These are phyloP conservation scores for Acrossocheilus fasciatus DNA, from an alignment of 2,797 vertebrate species.

Conservation along the genomic window DNA sequence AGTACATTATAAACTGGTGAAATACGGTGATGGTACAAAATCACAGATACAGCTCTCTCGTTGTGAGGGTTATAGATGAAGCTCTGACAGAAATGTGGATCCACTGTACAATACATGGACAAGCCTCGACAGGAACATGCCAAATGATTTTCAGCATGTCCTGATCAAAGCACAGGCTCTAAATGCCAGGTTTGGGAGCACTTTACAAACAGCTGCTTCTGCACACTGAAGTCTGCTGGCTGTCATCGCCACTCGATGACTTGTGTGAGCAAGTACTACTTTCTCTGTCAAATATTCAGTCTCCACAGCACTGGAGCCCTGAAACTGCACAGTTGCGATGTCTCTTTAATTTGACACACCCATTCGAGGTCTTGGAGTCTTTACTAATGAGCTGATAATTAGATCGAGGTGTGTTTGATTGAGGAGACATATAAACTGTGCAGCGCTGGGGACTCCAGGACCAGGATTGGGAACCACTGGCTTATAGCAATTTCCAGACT, in stretches of 20 bases:
- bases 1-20: background rate
- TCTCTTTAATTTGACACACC: too few species aligned
- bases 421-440: background rate
- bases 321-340: too few species aligned
- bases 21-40: background rate
- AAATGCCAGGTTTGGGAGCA: background rate
- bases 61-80: background rate
- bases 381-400: background rate
- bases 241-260: background rate
- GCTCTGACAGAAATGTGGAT: background rate
- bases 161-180: background rate
- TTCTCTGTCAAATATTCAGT: background rate
- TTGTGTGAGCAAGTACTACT: background rate
- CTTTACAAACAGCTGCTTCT: background rate
- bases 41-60: background rate
- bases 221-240: too few species aligned
- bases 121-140: background rate
- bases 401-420: too few species aligned
- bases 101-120: background rate
- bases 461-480: background rate
- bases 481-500: background rate
- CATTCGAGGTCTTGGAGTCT: too few species aligned
- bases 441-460: background rate
- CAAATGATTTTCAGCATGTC: background rate
- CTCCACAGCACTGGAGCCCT: background rate